Base-by-base conservation (phyloP, 2,888 invertebrate genomes). In the Aleiodes alternator region DNA sequence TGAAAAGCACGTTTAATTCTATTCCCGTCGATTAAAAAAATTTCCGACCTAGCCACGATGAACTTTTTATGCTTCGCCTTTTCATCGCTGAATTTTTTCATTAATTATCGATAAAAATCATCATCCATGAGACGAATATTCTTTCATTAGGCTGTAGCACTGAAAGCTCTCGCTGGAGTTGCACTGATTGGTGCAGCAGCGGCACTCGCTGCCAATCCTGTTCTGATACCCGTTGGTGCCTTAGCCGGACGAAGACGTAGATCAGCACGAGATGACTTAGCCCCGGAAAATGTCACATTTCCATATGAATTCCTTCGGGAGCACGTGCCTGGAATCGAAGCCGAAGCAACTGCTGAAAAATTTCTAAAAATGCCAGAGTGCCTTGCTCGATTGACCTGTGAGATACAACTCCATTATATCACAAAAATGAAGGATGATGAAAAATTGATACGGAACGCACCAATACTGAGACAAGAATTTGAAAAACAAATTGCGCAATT, bases 131-230 rank as follows among this genome's bases (percentile, higher is more conserved):
- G 53, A 14, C 55, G 53, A 51, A 11, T 56, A 69, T 75, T 74
- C 48, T 55, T 89, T 11, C 6, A 90, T 31, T 87, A 94, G 94
- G 92, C 91, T 11, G 87, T 93, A 61, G 93, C 92, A 50, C 88
- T 94, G 43, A 92, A 92, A 81, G 96, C 96, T 0, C 88, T 96
- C 79, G 96, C 95, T 53, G 96, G 96, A 29, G 93, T 95, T 59
- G 96, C 96, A 0, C 80, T 92, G 66, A 91, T 96, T n/a, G 96
- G 96, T 51, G 95, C 95, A 43, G 95, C 96, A 1, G 96, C 96
- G 29, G 94, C 96, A 14, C 90, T 96, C 75, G 94, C 95, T 72
- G 92, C 92, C 81, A 95, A 96, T 89, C 96, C 96, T 4, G 91
- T 96, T 70, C 91, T 96, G 12, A 89, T 96, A 51, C 96, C 96